phyloP scores from a whole-genome alignment of 1,140 invertebrate species.

The Cryptotermes secundus region DNA sequence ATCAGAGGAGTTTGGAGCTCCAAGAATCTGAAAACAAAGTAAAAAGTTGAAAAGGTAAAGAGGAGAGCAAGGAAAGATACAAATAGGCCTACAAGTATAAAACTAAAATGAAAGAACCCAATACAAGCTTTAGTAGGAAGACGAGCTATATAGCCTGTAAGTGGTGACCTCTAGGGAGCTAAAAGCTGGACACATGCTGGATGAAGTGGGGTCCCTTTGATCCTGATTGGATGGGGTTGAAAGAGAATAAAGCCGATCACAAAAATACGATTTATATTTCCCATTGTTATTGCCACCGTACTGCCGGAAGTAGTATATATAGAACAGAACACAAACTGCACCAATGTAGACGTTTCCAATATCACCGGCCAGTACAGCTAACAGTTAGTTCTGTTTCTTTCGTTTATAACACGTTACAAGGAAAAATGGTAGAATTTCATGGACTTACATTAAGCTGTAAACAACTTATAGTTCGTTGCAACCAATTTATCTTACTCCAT shows the following conservation, averaged over 20 bases:
- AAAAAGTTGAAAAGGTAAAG: neutral
- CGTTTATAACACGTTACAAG: too few relatives aligned
- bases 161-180: neutral
- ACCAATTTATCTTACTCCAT: too few relatives aligned
- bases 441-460: too few relatives aligned
- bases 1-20: neutral
- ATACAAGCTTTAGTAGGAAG: neutral
- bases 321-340: too few relatives aligned
- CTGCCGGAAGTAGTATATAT: too few relatives aligned
- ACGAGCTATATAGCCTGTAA: neutral
- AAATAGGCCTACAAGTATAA: neutral
- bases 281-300: neutral
- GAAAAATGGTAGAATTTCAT: too few relatives aligned
- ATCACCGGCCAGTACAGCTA: too few relatives aligned
- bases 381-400: too few relatives aligned
- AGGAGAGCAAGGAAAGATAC: neutral
- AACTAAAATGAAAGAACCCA: neutral
- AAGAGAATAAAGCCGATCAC: constrained; percentile 8
- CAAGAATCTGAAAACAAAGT: neutral
- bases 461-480: too few relatives aligned
- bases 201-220: neutral
- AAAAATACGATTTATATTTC: constrained; percentile 3
- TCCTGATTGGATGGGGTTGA: constrained; percentile 17
- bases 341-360: too few relatives aligned
- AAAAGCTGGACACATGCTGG: neutral